Evolutionary conservation across 1,140 invertebrate species (phyloP), one percentile per base, ranked within the genome.

Genomic region (Luehdorfia chinensis): DNA sequence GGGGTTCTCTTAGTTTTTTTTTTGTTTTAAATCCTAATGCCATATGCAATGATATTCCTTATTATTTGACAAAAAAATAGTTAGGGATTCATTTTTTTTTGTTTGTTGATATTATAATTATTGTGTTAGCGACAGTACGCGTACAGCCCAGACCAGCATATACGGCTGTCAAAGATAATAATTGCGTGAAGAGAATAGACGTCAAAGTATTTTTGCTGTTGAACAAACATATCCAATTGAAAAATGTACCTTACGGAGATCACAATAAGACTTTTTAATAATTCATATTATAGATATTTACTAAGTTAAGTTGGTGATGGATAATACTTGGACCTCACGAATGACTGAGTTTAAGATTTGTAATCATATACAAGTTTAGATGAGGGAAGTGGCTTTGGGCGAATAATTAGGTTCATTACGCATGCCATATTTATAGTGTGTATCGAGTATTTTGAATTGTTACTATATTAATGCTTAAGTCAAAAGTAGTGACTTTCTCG

Each of bases 141-240:
- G 57, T 50, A 46, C 47, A 67, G 56, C 50, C n/a, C n/a, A n/a
- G n/a, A n/a, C 51, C 44, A 64, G 57, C 65, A 62, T 73, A 70
- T 65, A 69, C 57, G 62, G 64, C 75, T 85, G 81, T 85, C 81
- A 83, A 79, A 85, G 68, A 76, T 74, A 72, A 75, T 85, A 85
- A 85, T 85, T 85, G 72, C 78, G 70, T 63, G 72, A 74, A 84
- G 70, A 78, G 67, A 80, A 71, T 73, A 73, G 61, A 64, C 64
- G 51, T 57, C 76, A 65, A 75, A 59, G 31, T 37, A 48, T 43
- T 28, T 62, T 65, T 79, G 52, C 60, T 27, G 55, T 55, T 61
- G 27, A 7, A 11, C 13, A 15, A 12, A 3, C 25, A 15, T 4
- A 9, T 2, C 41, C 19, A 14, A 39, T 36, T 18, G 11, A 4